phyloP scores from a whole-genome alignment of 30 jellyfish, hydroid and myxozoan species.

The Hydractinia symbiolongicarpus region DNA sequence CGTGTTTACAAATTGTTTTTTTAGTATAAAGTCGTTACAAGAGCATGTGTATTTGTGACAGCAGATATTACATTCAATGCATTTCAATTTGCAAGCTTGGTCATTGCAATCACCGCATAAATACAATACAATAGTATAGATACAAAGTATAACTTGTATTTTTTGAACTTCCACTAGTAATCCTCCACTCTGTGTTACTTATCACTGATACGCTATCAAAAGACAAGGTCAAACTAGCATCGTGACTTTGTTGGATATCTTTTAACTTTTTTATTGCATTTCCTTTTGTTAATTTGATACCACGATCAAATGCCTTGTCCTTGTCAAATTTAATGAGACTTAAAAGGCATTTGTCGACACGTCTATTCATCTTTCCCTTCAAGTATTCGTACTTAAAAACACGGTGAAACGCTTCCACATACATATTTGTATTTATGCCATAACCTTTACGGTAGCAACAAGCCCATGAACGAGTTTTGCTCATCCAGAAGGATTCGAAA shows the following conservation, averaged over 20 bases:
- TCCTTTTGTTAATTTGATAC: neutral
- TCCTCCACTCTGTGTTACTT: too few relatives aligned
- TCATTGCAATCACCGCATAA: neutral
- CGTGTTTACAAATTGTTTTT: neutral
- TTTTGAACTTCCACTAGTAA: too few relatives aligned
- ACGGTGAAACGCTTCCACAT: neutral
- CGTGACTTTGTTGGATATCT: neutral
- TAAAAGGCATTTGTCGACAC: too few relatives aligned
- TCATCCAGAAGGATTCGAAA: neutral
- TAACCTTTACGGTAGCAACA: conserved; percentile 2
- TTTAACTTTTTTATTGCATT: too few relatives aligned
- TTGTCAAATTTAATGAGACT: neutral
- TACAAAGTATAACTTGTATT: too few relatives aligned
- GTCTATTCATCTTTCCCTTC: too few relatives aligned
- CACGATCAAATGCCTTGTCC: neutral
- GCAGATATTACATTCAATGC: neutral
- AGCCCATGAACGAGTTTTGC: neutral
- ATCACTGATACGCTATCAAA: too few relatives aligned
- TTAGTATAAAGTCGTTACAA: neutral
- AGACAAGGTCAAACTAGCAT: neutral
- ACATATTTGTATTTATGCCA: neutral
- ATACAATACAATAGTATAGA: too few relatives aligned
- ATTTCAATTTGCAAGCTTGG: neutral
- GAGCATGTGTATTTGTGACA: neutral
- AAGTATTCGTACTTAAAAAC: neutral